Percentiles rank a stretch among this genome's conserved stretches.
phyloP scores from a whole-genome alignment of 2,888 invertebrate genomes.

The Mylabris sibirica region DNA sequence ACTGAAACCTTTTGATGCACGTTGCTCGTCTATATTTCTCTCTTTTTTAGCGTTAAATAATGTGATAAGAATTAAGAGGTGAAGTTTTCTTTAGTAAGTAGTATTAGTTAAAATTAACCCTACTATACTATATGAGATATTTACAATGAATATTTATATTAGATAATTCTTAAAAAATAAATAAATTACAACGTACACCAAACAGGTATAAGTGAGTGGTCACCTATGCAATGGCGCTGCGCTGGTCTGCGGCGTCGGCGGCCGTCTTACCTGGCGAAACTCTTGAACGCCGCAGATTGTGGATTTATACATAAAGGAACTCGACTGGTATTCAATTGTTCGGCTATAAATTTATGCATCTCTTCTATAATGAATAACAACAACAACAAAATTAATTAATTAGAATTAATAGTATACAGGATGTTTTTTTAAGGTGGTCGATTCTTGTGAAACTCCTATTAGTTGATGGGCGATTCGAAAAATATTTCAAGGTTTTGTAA shows the following conservation, averaged over 20 bases:
- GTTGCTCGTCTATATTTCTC: slow-evolving; percentile 40
- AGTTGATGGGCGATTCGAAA: too few relatives aligned
- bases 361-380: slow-evolving; percentile 81
- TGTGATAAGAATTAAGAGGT: not conserved
- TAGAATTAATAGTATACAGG: slow-evolving; percentile 17
- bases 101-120: not conserved
- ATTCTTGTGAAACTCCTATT: too few relatives aligned
- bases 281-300: slow-evolving; percentile 99
- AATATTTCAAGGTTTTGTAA: too few relatives aligned
- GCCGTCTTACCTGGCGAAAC: slow-evolving; percentile 96
- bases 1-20: slow-evolving; percentile 58
- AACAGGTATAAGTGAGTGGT: slow-evolving; percentile 57
- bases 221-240: slow-evolving; percentile 65
- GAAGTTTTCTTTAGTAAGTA: not conserved
- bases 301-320: slow-evolving; percentile 99
- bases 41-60: slow-evolving; percentile 13
- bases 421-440: too few relatives aligned
- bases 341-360: slow-evolving; percentile 98
- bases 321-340: slow-evolving; percentile 92
- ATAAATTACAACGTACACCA: slow-evolving; percentile 57
- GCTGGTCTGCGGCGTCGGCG: slow-evolving; percentile 59
- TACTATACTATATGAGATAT: not conserved
- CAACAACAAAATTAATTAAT: slow-evolving; percentile 10
- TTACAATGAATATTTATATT: not conserved
- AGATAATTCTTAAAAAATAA: not conserved